Conservation (phyloP, 2,888 invertebrate genomes). For the Thymelicus acteon region DNA sequence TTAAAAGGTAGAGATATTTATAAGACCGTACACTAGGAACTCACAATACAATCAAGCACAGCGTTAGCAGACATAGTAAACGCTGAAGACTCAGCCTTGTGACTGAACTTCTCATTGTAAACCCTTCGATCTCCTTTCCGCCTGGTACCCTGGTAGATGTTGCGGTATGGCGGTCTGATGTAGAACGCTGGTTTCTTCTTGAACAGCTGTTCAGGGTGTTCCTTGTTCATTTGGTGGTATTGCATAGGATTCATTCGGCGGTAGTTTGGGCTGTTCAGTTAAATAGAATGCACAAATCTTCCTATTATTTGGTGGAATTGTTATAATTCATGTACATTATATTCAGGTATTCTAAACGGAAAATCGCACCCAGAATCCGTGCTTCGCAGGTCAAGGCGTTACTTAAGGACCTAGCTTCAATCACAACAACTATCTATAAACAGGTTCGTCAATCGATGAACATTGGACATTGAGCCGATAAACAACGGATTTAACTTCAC, state of each 20-base stretch:
- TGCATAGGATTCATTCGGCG: background rate
- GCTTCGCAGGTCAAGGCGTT: too few relatives aligned
- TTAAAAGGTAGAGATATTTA: too few relatives aligned
- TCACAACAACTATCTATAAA: too few relatives aligned
- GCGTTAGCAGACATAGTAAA: background rate
- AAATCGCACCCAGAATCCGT: too few relatives aligned
- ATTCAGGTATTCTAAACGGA: too few relatives aligned
- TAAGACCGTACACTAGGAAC: background rate
- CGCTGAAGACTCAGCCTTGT: background rate
- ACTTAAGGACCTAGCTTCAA: too few relatives aligned
- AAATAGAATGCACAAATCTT: background rate
- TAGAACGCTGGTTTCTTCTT: background rate
- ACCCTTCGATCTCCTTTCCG: background rate
- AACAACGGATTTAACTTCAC: too few relatives aligned
- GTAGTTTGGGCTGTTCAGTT: background rate
- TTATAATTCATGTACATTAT: too few relatives aligned
- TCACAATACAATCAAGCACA: background rate
- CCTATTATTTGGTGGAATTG: too few relatives aligned
- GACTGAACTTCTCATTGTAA: background rate
- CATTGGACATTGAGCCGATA: too few relatives aligned
- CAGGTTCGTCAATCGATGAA: too few relatives aligned
- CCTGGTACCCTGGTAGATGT: background rate
- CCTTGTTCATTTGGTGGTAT: background rate
- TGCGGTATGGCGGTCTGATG: background rate
- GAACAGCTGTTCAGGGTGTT: background rate